Base-by-base conservation (phyloP, 1,140 invertebrate species). In the Drosophila erecta region DNA sequence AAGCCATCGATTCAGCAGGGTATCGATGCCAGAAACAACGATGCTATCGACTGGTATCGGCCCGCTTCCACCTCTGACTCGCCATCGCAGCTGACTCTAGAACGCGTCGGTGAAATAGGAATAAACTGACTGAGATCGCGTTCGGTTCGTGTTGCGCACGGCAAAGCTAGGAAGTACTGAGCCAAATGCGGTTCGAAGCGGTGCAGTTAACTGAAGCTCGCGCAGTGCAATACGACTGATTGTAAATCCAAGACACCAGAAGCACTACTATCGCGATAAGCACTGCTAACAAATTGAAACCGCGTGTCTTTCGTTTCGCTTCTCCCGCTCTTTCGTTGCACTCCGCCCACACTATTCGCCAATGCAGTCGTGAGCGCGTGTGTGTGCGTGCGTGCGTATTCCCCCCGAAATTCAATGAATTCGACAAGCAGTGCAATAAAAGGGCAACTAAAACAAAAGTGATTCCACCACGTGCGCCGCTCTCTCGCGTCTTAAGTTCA, bases 361-460 rank as follows among this genome's bases (percentile, higher is more conserved):
- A 27, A n/a, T 56, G 59, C 43, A 40, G 33, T 44, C 55, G 22
- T 33, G 66, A 55, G 40, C 37, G 64, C 20, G 49, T 47, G 66
- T 61, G 55, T 20, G 49, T 47, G 66, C 51, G 55, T 24, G 66
- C 27, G 24, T 20, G 57, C 44, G 43, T 27, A 10, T 30, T 30
- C 2, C 30, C 10, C 3, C 27, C 40, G 4, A 12, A 24, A 58
- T 51, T 47, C 15, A 79, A 67, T 60, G 58, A 65, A 65, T 78
- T 70, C 50, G 51, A 54, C 59, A 41, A 40, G 41, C 41, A 62
- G 50, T 53, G 27, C 43, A 65, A 53, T 50, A 24, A 54, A 56
- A 56, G 20, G 22, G 38, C 35, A 84, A 76, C 22, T 62, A 64
- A 84, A 85, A 84, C 79, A 76, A 78, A 69, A 79, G 65, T 84